Conservation (phyloP, 2,888 invertebrate species). For the Zaprionus lineosus region DNA sequence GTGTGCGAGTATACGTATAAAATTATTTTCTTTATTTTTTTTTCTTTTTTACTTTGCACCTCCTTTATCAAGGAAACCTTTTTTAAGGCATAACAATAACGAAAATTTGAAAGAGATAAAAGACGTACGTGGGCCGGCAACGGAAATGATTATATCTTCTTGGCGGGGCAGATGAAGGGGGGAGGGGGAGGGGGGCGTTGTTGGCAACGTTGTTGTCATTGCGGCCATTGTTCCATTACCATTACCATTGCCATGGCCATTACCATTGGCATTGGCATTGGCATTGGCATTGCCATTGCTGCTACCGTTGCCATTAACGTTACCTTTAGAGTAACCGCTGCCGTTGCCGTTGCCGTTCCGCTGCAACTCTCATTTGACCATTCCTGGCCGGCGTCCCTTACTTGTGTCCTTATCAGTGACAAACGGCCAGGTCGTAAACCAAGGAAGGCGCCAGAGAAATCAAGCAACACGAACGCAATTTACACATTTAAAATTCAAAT, state of each 20-base stretch:
- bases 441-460: conserved; percentile 37
- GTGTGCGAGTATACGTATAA: too few species aligned
- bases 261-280: too few species aligned
- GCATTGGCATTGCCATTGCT: conserved; percentile 24
- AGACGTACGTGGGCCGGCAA: conserved; percentile 70
- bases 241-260: too few species aligned
- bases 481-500: conserved; percentile 76
- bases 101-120: conserved; percentile 75
- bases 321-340: too few species aligned
- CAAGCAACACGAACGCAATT: conserved; percentile 64
- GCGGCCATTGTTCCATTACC: conserved; percentile 63
- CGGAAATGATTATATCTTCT: conserved; percentile 77
- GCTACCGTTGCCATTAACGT: too few species aligned
- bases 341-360: conserved; percentile 32
- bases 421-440: conserved; percentile 72
- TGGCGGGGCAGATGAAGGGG: conserved; percentile 26
- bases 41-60: conserved; percentile 34
- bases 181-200: conserved; percentile 19
- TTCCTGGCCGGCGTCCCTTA: conserved; percentile 29
- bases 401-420: conserved; percentile 70
- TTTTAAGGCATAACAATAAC: conserved; percentile 73
- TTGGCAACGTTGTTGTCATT: conserved; percentile 61
- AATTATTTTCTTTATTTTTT: conserved; percentile 44
- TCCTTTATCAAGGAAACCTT: conserved; percentile 66
- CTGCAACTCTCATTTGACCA: conserved; percentile 67